Evolutionary conservation across 2,113 vertebrate species (phyloP).

Genomic region (Neolamprologus toae): DNA sequence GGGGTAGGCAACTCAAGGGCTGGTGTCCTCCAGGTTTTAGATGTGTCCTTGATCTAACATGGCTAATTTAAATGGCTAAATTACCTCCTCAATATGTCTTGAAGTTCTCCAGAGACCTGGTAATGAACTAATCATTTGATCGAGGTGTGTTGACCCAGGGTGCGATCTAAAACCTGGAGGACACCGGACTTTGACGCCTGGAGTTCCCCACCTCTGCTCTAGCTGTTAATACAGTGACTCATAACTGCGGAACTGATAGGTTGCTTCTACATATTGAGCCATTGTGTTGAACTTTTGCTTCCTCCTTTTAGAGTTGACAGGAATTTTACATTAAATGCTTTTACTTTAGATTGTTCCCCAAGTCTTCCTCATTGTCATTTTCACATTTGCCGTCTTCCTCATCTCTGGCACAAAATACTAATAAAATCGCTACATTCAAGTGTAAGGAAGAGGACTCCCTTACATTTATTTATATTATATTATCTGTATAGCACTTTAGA

Average conservation of each 20-base stretch:
- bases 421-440: not conserved
- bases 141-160: not conserved
- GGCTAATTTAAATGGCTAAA: not conserved
- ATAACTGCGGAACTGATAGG: not conserved
- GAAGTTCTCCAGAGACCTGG: not conserved
- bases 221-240: not conserved
- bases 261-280: not conserved
- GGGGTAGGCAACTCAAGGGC: not conserved
- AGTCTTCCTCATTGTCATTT: not conserved
- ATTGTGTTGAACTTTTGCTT: not conserved
- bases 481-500: not conserved
- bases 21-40: not conserved
- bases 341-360: not conserved
- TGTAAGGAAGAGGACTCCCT: not conserved
- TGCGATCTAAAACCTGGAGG: not conserved
- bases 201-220: not conserved
- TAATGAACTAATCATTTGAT: not conserved
- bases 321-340: not conserved
- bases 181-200: not conserved
- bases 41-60: not conserved
- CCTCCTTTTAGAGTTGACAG: not conserved
- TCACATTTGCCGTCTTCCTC: not conserved
- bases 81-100: not conserved
- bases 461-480: not conserved
- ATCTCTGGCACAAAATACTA: not conserved